Conservation (phyloP, 2,888 invertebrate genomes). For the Leptopilina syphax region DNA sequence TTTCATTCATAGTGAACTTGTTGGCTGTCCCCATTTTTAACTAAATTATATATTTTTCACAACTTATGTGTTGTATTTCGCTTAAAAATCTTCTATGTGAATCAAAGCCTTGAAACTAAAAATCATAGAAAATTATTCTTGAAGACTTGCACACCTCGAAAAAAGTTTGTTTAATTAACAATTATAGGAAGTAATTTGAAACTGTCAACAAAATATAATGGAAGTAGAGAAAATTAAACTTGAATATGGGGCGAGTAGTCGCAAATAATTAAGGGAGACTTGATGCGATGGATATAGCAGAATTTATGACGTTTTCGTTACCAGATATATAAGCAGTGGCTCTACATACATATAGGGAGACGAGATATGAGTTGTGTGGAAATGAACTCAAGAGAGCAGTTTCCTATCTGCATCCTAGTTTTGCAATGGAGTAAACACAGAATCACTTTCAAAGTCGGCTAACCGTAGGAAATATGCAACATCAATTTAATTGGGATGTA, state of each 20-base stretch:
- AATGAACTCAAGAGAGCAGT: slow-evolving; percentile 69
- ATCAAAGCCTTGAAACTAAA: no score
- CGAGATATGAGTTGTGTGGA: slow-evolving; percentile 61
- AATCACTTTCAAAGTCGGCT: slow-evolving; percentile 60
- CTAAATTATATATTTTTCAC: no score
- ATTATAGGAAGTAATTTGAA: no score
- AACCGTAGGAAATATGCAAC: slow-evolving; percentile 55
- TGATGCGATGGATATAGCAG: slow-evolving; percentile 37
- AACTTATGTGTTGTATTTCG: no score
- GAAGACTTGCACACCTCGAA: no score
- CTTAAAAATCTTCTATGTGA: no score
- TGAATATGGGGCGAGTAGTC: not conserved
- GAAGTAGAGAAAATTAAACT: no score
- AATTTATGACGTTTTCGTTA: slow-evolving; percentile 69
- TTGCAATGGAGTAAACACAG: slow-evolving; percentile 64
- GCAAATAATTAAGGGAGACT: slow-evolving; percentile 17
- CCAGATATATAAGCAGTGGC: slow-evolving; percentile 53
- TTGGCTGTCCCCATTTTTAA: no score
- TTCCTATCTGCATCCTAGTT: slow-evolving; percentile 61
- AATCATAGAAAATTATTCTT: no score
- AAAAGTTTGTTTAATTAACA: no score
- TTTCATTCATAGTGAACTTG: no score
- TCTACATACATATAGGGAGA: slow-evolving; percentile 44
- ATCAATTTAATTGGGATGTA: slow-evolving; percentile 55
- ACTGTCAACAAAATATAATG: no score